Conservation (phyloP, 1,140 invertebrate genomes). For the Hyles vespertilio region DNA sequence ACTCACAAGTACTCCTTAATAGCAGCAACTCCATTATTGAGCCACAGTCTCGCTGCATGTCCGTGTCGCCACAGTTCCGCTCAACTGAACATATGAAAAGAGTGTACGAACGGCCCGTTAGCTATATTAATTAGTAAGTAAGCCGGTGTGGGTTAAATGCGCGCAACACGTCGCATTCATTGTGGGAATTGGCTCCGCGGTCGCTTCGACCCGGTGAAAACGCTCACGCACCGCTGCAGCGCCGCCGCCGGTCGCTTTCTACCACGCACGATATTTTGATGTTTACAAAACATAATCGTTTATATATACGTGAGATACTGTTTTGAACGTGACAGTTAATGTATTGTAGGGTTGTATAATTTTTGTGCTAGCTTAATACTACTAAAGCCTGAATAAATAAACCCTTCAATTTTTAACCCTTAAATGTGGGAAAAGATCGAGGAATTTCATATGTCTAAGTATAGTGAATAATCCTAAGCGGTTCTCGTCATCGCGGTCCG, state of each 20-base stretch:
- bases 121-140: conserved; percentile 54
- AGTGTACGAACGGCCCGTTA: conserved; percentile 52
- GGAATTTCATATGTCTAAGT: too few species aligned
- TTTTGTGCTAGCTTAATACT: too few species aligned
- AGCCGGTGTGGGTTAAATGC: conserved; percentile 43
- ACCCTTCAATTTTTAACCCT: too few species aligned
- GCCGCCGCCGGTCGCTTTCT: conserved; percentile 20
- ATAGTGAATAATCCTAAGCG: too few species aligned
- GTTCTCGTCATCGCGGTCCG: too few species aligned
- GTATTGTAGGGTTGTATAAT: too few species aligned
- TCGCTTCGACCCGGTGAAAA: conserved; percentile 23
- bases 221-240: conserved; percentile 17
- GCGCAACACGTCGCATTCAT: conserved; percentile 22
- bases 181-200: conserved; percentile 37
- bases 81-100: conserved; percentile 40
- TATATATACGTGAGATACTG: too few species aligned
- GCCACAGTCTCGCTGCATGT: conserved; percentile 4
- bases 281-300: not conserved
- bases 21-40: too few species aligned
- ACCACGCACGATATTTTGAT: conserved; percentile 15
- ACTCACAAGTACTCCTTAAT: too few species aligned
- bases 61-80: conserved; percentile 28
- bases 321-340: too few species aligned
- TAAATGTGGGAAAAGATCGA: too few species aligned
- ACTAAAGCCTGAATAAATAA: too few species aligned